These are phyloP conservation scores for Drosophila villosipedis DNA, from an alignment of 2,888 invertebrate genomes.

Conservation along the genomic window DNA sequence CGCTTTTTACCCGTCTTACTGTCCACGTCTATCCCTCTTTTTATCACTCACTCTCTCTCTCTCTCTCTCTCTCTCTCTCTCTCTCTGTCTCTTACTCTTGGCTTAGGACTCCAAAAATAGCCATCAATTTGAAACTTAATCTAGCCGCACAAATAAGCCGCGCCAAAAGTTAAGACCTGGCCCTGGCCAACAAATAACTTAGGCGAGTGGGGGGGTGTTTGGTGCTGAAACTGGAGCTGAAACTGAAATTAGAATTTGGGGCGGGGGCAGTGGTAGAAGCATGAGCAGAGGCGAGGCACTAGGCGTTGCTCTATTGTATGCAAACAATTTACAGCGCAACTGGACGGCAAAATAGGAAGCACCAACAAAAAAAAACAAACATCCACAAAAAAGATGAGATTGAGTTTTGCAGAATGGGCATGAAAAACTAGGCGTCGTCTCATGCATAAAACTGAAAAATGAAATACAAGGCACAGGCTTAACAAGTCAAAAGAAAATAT, in stretches of 20 bases:
- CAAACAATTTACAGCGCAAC: conserved; percentile 76
- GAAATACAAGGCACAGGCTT: conserved; percentile 63
- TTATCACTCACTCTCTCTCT: background rate
- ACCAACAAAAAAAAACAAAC: background rate
- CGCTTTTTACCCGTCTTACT: background rate
- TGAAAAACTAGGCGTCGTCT: conserved; percentile 71
- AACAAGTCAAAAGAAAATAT: conserved; percentile 24
- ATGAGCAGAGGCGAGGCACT: conserved; percentile 13
- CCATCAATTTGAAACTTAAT: conserved; percentile 81
- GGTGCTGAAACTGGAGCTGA: background rate
- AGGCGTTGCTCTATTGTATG: conserved; percentile 64
- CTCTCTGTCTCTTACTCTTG: background rate
- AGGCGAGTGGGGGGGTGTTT: background rate
- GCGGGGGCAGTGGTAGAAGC: background rate
- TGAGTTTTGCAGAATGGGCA: conserved; percentile 54
- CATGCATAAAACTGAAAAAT: conserved; percentile 75
- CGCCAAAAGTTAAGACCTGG: conserved; percentile 76
- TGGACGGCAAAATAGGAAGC: conserved; percentile 44
- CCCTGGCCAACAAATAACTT: conserved; percentile 42
- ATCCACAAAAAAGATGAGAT: conserved; percentile 48
- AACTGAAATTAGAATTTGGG: conserved; percentile 4
- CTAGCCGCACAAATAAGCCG: conserved; percentile 77
- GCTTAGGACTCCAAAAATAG: conserved; percentile 55
- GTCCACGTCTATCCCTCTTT: background rate
- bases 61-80: background rate